A percentile compares a stretch with the other conserved stretches of the same genome.
Evolutionary conservation across 2,888 invertebrate genomes (phyloP).

Genomic region (Cantharis lateralis): DNA sequence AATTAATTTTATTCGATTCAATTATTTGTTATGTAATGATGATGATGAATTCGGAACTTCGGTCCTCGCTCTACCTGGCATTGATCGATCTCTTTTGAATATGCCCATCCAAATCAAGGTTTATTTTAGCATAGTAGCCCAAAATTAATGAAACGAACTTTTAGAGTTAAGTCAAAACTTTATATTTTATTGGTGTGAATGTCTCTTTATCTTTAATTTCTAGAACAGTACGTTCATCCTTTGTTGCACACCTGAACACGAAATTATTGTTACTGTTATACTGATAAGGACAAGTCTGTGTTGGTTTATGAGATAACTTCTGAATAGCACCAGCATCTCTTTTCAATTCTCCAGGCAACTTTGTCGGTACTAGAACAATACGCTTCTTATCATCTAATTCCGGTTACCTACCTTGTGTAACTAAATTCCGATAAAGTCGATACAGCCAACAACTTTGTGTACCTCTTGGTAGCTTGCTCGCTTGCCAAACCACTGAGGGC

Average conservation of each 20-base stretch:
- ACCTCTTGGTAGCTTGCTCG: conserved; percentile 11
- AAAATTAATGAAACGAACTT: background rate
- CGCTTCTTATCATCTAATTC: background rate
- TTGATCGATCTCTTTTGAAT: background rate
- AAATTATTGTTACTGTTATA: background rate
- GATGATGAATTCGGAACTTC: background rate
- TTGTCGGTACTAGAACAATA: background rate
- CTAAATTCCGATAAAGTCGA: conserved; percentile 13
- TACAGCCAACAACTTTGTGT: conserved; percentile 12
- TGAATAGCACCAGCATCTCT: background rate
- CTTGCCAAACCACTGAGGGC: background rate
- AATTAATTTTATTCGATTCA: background rate
- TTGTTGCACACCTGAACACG: background rate
- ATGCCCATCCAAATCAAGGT: background rate
- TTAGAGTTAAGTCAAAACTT: background rate
- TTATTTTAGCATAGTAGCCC: background rate
- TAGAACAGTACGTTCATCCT: background rate
- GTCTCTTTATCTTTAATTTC: background rate
- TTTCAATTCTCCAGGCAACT: background rate
- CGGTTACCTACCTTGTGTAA: conserved; percentile 13
- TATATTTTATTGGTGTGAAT: background rate
- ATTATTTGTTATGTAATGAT: background rate
- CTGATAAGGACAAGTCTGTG: background rate
- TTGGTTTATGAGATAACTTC: background rate
- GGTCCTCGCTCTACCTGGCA: background rate